Evolutionary conservation across 2,113 vertebrate species (phyloP).

Genomic region (Lontra canadensis): DNA sequence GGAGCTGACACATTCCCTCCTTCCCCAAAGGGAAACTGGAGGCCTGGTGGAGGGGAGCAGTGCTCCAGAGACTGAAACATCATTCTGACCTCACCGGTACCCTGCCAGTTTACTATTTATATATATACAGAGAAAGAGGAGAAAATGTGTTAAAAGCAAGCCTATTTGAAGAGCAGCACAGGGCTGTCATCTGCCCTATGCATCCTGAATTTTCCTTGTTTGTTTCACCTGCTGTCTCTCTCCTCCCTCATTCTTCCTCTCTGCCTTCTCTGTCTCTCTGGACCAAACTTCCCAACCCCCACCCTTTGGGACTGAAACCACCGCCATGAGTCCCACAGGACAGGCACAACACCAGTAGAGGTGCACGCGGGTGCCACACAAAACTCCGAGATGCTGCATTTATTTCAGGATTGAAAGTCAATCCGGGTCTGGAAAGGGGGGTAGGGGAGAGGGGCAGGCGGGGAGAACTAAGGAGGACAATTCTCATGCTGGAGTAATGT

Average conservation of each 20-base stretch:
- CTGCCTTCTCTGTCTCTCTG: too few relatives aligned
- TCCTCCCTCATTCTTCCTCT: neutral
- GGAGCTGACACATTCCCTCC: neutral
- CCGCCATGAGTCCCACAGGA: accelerated
- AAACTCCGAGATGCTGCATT: neutral
- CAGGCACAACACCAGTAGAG: accelerated
- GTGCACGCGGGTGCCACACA: accelerated
- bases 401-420: neutral
- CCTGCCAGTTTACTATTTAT: neutral
- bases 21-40: neutral
- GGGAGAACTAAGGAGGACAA: accelerated
- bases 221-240: neutral
- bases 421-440: neutral
- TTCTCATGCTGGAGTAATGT: neutral
- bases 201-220: neutral
- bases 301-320: neutral
- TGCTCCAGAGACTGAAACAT: neutral
- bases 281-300: neutral
- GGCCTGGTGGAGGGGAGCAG: neutral
- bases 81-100: constrained; percentile 48
- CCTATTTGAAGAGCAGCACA: neutral
- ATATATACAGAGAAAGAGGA: constrained; percentile 17
- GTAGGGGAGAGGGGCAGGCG: neutral
- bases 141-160: constrained; percentile 1
- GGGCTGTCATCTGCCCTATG: neutral